Percentiles rank a stretch among this genome's conserved stretches.
Evolutionary conservation across 2,888 invertebrate species (phyloP).

Genomic region (Odiellus spinosus): DNA sequence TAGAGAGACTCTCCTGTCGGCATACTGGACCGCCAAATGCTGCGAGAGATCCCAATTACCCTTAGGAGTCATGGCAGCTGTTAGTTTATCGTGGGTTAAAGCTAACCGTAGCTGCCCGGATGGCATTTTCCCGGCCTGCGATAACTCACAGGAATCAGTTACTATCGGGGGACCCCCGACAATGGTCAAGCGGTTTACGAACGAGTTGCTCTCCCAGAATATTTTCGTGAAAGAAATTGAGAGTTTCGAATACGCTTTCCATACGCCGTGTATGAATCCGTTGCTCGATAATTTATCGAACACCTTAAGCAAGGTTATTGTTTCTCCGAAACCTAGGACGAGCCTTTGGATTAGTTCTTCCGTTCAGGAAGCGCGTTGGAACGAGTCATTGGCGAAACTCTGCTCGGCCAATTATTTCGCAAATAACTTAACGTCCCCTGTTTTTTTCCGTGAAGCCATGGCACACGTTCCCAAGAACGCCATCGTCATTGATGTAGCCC

Average conservation of each 20-base stretch:
- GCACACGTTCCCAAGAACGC: constrained; percentile 71
- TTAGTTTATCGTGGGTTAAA: constrained; percentile 77
- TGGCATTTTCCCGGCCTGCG: constrained; percentile 74
- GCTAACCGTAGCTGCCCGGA: constrained; percentile 53
- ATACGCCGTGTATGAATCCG: constrained; percentile 73
- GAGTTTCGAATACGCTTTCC: constrained; percentile 81
- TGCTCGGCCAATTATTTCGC: constrained; percentile 90
- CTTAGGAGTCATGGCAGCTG: constrained; percentile 76
- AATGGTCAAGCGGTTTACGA: constrained; percentile 50
- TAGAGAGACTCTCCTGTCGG: constrained; percentile 82
- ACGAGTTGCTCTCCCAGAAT: constrained; percentile 49
- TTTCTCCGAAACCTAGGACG: constrained; percentile 58
- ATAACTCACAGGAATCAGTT: constrained; percentile 84
- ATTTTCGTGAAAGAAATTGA: constrained; percentile 71
- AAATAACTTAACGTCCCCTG: constrained; percentile 85
- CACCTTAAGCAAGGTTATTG: constrained; percentile 61
- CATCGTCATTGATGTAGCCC: constrained; percentile 80
- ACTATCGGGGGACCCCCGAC: constrained; percentile 76
- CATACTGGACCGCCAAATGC: constrained; percentile 80
- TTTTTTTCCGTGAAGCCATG: constrained; percentile 77
- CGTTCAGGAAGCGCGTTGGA: constrained; percentile 71
- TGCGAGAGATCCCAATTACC: constrained; percentile 56
- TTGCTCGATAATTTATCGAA: constrained; percentile 65
- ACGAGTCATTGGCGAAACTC: constrained; percentile 52
- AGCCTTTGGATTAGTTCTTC: constrained; percentile 83